These are phyloP conservation scores for Boloria euphrosyne DNA, from an alignment of 2,888 invertebrate genomes.

Conservation along the genomic window DNA sequence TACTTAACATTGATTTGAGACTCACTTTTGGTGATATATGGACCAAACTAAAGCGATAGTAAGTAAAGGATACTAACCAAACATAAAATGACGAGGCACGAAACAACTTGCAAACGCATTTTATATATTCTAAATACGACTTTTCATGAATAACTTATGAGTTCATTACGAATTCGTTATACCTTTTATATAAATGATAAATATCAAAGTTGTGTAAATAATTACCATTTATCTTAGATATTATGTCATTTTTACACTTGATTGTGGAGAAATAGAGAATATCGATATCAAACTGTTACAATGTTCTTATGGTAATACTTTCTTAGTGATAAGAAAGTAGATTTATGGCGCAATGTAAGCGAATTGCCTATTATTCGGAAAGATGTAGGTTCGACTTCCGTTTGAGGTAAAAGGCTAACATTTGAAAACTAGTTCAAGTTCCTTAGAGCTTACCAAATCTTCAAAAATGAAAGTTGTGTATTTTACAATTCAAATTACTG, in stretches of 20 bases:
- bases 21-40: too few species aligned
- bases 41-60: conserved; percentile 3
- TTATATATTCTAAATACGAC: conserved; percentile 27
- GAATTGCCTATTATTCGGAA: too few species aligned
- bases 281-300: not conserved
- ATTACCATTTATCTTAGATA: not conserved
- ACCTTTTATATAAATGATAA: conserved; percentile 18
- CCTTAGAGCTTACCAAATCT: too few species aligned
- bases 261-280: not conserved
- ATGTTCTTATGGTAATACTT: not conserved
- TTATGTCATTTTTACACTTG: conserved; percentile 1
- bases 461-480: too few species aligned
- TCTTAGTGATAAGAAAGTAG: too few species aligned
- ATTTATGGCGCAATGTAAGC: too few species aligned
- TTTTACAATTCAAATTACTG: too few species aligned
- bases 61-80: conserved; percentile 48
- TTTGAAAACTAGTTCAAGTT: too few species aligned
- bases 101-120: conserved; percentile 45
- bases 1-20: too few species aligned
- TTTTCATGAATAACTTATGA: not conserved
- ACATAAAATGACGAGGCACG: conserved; percentile 44
- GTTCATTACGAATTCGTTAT: not conserved
- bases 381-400: too few species aligned
- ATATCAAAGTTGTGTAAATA: conserved; percentile 17
- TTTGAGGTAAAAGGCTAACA: too few species aligned